Evolutionary conservation across 2,797 vertebrate species (phyloP), one percentile per base, ranked within the genome.

Genomic region (Pygocentrus nattereri): DNA sequence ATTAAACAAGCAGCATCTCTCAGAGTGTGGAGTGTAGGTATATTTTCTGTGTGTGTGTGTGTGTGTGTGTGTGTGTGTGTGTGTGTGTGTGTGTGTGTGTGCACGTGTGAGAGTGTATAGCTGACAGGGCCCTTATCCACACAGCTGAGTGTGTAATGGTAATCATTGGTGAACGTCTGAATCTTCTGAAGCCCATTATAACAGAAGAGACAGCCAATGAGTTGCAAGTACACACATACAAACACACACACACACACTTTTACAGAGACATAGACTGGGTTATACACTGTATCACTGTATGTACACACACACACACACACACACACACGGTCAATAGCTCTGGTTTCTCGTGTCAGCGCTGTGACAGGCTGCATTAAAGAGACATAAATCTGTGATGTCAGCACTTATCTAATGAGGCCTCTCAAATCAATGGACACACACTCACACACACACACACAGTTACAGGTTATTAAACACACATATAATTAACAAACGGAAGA

Each of bases 311-410:
- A n/a, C n/a, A n/a, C n/a, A 83, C 72, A 79, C 67, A 81, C 19
- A 71, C 80, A 81, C 52, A 69, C 82, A 79, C 67, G 74, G 67
- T 98, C 97, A 91, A 98, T 99, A 97, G 93, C 96, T 96, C 93
- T 96, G 96, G 98, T 97, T 97, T 95, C 95, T 95, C 90, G 89
- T 93, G 95, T 96, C 92, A 93, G 94, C 94, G 95, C 92, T 91
- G 93, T 85, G 92, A 92, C 93, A 95, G 94, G 94, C 96, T 96
- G 95, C 95, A 97, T 98, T 98, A 98, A 97, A 98, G 96, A 98
- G 96, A 97, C 96, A 97, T 99, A 97, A 97, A 96, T 98, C 97
- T 95, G 91, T 96, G 95, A 97, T 98, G 97, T 97, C 97, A 98
- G 96, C 96, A 96, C 96, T 96, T 97, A 97, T 97, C 96, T 98